Base-by-base conservation (phyloP, 2,113 vertebrate genomes). In the Procavia capensis region DNA sequence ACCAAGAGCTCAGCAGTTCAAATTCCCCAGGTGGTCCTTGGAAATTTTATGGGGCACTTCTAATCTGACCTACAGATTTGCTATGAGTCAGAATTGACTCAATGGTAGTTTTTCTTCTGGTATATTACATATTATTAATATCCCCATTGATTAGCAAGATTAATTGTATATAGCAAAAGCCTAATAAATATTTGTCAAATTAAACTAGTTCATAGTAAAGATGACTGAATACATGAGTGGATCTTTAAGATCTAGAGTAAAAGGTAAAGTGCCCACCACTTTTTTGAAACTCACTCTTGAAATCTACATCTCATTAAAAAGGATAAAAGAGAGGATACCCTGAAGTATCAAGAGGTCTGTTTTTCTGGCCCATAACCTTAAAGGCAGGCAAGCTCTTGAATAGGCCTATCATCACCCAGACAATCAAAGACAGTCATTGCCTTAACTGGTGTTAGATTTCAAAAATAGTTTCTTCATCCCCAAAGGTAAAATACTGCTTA, bases 391-490 rank as follows among this genome's bases (percentile, higher is more conserved):
- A 88, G 13, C 59, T 85, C 57, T 88, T 61, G 80, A 50, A 88
- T 7, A 70, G 34, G 8, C 57, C 6, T 70, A 27, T 43, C 22
- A 88, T 85, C 31, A 50, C 20, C 24, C n/a, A 54, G 9, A 85
- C n/a, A 47, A 81, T 85, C 83, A 94, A 94, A 94, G 80, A 45
- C 94, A 87, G 34, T 6, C 4, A 75, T 68, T 95, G 92, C 41
- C 47, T 84, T 92, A 45, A 17, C 45, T 80, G 41, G 24, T 63
- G 61, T 94, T 83, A 92, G 82, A 61, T 70, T 92, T 90, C 27
- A 64, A 91, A 92, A 82, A 54, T 19, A 61, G 31, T 85, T 81
- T 86, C 43, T 87, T 90, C 39, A 88, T 61, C n/a, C 74, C 22
- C 59, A 88, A 88, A 91, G 41, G n/a, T 76, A 54, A 82, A 93